These are phyloP conservation scores for Lasioglossum leucozonium DNA, from an alignment of 2,888 invertebrate species.

Conservation along the genomic window DNA sequence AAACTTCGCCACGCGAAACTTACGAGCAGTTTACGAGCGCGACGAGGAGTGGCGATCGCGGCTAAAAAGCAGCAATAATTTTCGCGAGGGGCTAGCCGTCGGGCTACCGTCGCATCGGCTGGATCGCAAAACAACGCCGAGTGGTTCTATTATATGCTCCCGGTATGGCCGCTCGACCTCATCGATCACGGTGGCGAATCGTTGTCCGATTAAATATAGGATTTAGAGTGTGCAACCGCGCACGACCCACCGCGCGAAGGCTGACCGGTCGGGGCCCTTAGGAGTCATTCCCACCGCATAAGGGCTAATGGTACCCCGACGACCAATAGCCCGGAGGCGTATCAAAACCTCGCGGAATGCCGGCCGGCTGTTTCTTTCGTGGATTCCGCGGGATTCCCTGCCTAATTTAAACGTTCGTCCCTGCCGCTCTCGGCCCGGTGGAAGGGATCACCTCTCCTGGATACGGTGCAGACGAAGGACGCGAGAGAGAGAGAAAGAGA, in stretches of 20 bases:
- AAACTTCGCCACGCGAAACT: background rate
- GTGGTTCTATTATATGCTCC: conserved; percentile 11
- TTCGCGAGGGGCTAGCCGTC: background rate
- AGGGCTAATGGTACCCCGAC: conserved; percentile 78
- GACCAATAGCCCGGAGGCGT: conserved; percentile 77
- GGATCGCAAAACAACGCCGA: background rate
- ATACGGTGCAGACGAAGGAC: conserved; percentile 63
- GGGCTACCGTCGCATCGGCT: too few species aligned
- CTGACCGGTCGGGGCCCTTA: conserved; percentile 65
- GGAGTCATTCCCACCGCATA: conserved; percentile 75
- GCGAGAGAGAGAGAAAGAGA: conserved; percentile 8
- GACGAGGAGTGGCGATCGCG: background rate
- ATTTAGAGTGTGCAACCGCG: conserved; percentile 67
- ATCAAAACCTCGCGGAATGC: conserved; percentile 81
- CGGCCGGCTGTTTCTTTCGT: conserved; percentile 79
- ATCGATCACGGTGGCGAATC: conserved; percentile 52
- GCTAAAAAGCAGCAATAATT: background rate
- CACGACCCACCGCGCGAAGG: conserved; percentile 67
- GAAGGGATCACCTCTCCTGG: conserved; percentile 74
- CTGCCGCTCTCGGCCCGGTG: conserved; percentile 54
- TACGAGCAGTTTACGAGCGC: background rate
- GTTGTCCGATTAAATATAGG: conserved; percentile 50
- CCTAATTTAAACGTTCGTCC: conserved; percentile 83
- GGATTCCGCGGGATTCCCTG: conserved; percentile 82
- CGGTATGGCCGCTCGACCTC: conserved; percentile 42